Evolutionary conservation across 2,113 vertebrate genomes (phyloP).

Genomic region (Rhabdomys dilectus): DNA sequence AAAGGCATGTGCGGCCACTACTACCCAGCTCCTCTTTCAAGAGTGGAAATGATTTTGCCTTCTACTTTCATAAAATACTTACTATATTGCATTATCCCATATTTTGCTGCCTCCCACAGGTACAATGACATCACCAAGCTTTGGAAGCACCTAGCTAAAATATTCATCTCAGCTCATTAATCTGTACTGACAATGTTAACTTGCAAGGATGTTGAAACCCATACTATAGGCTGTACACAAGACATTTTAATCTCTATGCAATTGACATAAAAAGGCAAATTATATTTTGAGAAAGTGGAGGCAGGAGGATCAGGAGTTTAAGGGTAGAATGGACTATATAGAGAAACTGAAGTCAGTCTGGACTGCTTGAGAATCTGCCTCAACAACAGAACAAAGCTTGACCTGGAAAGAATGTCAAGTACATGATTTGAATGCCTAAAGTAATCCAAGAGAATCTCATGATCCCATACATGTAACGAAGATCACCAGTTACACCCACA

Average conservation of each 20-base stretch:
- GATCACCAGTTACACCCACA: background rate
- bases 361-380: background rate
- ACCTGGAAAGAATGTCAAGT: background rate
- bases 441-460: background rate
- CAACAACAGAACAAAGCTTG: background rate
- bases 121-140: background rate
- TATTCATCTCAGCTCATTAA: background rate
- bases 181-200: background rate
- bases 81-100: background rate
- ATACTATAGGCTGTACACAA: background rate
- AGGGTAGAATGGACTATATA: background rate
- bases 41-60: background rate
- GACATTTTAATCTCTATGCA: background rate
- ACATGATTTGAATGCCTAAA: background rate
- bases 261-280: background rate
- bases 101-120: background rate
- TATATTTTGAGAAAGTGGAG: background rate
- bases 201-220: background rate
- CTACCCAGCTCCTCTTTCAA: background rate
- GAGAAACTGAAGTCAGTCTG: background rate
- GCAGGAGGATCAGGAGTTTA: background rate
- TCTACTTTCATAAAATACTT: background rate
- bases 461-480: background rate
- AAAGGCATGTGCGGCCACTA: background rate
- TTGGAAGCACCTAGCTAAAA: slow-evolving; percentile 22